Base-by-base conservation (phyloP, 2,113 vertebrate genomes). In the Oreochromis tanganicae region DNA sequence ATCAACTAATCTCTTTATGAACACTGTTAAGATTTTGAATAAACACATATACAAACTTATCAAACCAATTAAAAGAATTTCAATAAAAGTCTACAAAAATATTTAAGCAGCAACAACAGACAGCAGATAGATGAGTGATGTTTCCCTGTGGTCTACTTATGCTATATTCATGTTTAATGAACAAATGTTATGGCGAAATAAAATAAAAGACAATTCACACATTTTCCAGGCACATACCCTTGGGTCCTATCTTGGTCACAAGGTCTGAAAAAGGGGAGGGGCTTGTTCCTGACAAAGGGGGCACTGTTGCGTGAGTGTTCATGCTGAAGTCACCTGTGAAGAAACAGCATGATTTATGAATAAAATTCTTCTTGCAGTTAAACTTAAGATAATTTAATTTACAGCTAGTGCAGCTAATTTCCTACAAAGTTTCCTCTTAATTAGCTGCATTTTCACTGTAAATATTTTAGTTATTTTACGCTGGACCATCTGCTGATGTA, bases 291-390 rank as follows among this genome's bases (percentile, higher is more conserved):
- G 59, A 36, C 17, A 14, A 4, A 2, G 83, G 19, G 7, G 4
- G 0, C 0, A 50, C 12, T 13, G 79, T 63, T 6, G 4, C 1
- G 6, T 7, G 1, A 16, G 3, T 0, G 1, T 32, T 9, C 91
- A 92, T 92, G 81, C 14, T 84, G 73, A 84, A 13, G 29, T 54
- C 4, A 79, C 50, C 83, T 89, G 66, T 12, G 57, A 24, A 43
- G 6, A n/a, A 50, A 61, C 16, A n/a, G 4, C 1, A 36, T 36
- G 46, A 50, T 34, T 52, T 52, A 2, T 11, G 2, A 50, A 34
- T 19, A 78, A 52, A n/a, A 34, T 19, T 17, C 16, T 52, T 52
- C 27, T 32, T 78, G 16, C 46, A 34, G 27, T 34, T 52, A 52
- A 52, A 32, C 27, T 32, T 46, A 50, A 29, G 41, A 29, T 27